A percentile compares a stretch with the other conserved stretches of the same genome.
These are phyloP conservation scores for Oncorhynchus clarkii DNA, from an alignment of 2,113 vertebrate genomes.

Conservation along the genomic window DNA sequence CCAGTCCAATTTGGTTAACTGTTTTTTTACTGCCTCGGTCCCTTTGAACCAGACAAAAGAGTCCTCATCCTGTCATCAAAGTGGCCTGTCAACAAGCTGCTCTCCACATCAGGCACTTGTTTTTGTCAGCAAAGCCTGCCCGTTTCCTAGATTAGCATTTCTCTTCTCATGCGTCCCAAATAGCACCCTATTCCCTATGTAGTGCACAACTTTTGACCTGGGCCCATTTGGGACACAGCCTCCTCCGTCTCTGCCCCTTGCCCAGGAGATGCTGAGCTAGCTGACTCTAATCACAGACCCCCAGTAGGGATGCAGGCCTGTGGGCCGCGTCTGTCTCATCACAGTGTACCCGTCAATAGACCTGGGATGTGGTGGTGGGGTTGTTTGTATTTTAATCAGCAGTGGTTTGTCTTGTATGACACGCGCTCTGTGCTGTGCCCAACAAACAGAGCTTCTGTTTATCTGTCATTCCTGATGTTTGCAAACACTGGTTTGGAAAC, in stretches of 20 bases:
- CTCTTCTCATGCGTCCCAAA: background rate
- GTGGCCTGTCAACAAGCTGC: slow-evolving; percentile 19
- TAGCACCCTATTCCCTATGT: too few relatives aligned
- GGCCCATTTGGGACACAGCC: too few relatives aligned
- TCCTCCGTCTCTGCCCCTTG: background rate
- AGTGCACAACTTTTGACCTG: too few relatives aligned
- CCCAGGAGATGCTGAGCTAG: background rate
- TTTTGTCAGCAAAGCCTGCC: background rate
- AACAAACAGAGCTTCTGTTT: background rate
- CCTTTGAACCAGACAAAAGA: slow-evolving; percentile 23
- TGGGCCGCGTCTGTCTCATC: background rate
- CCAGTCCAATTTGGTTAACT: slow-evolving; percentile 27
- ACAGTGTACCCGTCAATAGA: background rate
- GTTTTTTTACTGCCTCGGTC: slow-evolving; percentile 18
- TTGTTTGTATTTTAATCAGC: background rate
- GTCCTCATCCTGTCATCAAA: slow-evolving; percentile 16
- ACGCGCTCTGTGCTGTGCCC: background rate
- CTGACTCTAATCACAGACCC: background rate
- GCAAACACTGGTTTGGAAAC: background rate
- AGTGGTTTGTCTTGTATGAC: background rate
- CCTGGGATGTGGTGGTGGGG: background rate
- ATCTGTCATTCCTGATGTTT: background rate
- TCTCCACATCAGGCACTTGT: slow-evolving; percentile 13
- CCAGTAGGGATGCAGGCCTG: background rate
- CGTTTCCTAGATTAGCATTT: slow-evolving; percentile 11